Evolutionary conservation across 1,140 invertebrate genomes (phyloP).

Genomic region (Formica exsecta): DNA sequence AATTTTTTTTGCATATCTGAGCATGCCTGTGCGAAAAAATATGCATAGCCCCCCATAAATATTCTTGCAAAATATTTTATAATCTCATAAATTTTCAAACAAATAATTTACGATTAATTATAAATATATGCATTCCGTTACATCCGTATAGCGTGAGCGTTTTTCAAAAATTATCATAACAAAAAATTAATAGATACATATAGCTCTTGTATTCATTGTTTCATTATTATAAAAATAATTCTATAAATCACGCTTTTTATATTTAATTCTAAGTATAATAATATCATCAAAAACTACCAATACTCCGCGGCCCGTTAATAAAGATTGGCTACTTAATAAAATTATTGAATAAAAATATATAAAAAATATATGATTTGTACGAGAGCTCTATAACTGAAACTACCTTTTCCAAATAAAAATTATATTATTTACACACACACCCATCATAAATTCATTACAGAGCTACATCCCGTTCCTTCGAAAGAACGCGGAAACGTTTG

Average conservation of each 20-base stretch:
- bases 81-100: no score
- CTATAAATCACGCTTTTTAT: neutral
- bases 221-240: neutral
- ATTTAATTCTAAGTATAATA: neutral
- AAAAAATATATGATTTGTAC: neutral
- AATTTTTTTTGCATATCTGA: no score
- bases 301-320: neutral
- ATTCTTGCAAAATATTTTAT: no score
- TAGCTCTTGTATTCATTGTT: neutral
- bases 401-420: neutral
- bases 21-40: no score
- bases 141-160: no score
- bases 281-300: conserved; percentile 3
- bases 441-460: neutral
- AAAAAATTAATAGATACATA: neutral
- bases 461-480: neutral
- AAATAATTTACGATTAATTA: no score
- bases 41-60: no score
- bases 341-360: conserved; percentile 6
- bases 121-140: no score
- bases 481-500: neutral
- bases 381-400: neutral
- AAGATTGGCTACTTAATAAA: conserved; percentile 13
- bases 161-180: no score
- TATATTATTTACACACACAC: neutral